phyloP scores from a whole-genome alignment of 2,797 vertebrate genomes.

The Pampus argenteus region DNA sequence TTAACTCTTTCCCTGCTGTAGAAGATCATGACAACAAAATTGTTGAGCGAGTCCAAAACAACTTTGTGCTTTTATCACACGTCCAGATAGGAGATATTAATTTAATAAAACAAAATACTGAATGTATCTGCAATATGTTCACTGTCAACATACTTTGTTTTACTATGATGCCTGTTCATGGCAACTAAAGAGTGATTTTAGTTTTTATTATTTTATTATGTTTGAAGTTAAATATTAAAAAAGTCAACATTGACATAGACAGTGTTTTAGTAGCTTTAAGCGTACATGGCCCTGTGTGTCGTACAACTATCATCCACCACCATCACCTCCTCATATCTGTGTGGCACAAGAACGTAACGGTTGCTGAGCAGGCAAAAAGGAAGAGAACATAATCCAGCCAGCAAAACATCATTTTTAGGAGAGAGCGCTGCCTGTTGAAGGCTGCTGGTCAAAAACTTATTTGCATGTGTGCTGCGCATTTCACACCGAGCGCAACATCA shows the following conservation, averaged over 20 bases:
- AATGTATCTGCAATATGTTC: no score
- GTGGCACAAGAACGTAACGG: neutral
- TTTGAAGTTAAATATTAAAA: no score
- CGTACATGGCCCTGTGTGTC: neutral
- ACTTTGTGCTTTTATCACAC: neutral
- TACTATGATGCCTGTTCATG: no score
- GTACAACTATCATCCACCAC: neutral
- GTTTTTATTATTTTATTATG: no score
- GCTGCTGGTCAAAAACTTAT: neutral
- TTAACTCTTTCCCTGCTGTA: slow-evolving; percentile 16
- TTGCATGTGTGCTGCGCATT: neutral
- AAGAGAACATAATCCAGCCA: neutral
- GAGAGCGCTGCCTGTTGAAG: neutral
- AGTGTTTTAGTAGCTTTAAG: no score
- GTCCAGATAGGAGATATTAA: no score
- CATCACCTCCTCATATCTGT: neutral
- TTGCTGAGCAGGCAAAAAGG: neutral
- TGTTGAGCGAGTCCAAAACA: neutral
- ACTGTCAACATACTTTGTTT: no score
- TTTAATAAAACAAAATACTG: no score
- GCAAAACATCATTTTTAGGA: neutral
- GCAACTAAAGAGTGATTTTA: no score
- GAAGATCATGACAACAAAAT: neutral
- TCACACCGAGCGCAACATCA: neutral
- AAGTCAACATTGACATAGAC: no score